A percentile compares a stretch with the other conserved stretches of the same genome.
These are phyloP conservation scores for Holothuria glaberrima DNA, from an alignment of 35 echinoderm and acorn worm species.

Conservation along the genomic window DNA sequence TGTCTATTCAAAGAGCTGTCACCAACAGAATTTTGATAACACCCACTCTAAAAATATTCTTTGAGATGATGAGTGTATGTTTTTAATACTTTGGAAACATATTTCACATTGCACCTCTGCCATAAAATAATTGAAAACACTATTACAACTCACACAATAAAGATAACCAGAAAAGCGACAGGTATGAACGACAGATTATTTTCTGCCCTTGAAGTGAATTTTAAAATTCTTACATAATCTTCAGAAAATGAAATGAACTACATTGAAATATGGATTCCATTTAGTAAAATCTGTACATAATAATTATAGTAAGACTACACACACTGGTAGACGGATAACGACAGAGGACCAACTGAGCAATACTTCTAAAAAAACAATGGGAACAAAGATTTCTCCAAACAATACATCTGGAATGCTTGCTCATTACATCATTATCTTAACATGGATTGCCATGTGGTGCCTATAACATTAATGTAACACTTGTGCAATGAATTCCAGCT, in stretches of 20 bases:
- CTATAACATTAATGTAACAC: too few species aligned
- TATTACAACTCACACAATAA: too few species aligned
- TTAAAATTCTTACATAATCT: constrained; percentile 43
- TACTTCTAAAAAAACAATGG: background rate
- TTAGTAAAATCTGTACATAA: constrained; percentile 40
- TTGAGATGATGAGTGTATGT: too few species aligned
- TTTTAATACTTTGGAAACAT: too few species aligned
- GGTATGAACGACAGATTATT: background rate
- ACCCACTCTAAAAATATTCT: too few species aligned
- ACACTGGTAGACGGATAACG: constrained; percentile 17
- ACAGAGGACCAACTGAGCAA: background rate
- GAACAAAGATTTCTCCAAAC: background rate
- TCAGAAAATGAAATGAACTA: constrained; percentile 31
- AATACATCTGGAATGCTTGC: constrained; percentile 21
- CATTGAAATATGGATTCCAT: constrained; percentile 49
- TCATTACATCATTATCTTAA: background rate
- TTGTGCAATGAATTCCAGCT: too few species aligned
- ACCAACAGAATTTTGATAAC: too few species aligned
- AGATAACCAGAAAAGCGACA: too few species aligned
- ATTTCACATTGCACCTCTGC: too few species aligned
- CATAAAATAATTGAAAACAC: too few species aligned
- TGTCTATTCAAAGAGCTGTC: too few species aligned
- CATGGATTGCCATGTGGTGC: too few species aligned
- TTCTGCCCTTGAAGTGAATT: background rate
- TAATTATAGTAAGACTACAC: background rate